A percentile compares a stretch with the other conserved stretches of the same genome.
These are phyloP conservation scores for Phrynocephalus guinanensis DNA, from an alignment of 2,797 vertebrate species.

Conservation along the genomic window DNA sequence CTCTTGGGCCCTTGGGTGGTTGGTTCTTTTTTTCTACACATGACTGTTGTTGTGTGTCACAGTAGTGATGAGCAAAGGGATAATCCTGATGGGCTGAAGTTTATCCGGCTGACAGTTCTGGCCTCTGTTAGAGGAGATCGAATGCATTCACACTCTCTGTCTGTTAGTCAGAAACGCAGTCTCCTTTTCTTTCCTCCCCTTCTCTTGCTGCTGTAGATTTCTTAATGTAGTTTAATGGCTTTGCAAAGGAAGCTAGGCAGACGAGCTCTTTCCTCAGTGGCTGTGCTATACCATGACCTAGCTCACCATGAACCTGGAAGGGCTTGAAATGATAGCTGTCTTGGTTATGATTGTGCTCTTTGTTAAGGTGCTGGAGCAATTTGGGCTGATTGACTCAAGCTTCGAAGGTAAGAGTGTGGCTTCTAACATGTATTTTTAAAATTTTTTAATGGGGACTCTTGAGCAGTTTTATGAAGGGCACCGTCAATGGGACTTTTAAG, in stretches of 20 bases:
- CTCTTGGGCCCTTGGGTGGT: conserved; percentile 58
- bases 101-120: conserved; percentile 68
- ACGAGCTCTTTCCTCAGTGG: conserved; percentile 75
- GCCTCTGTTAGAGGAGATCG: conserved; percentile 64
- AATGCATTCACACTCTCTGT: conserved; percentile 57
- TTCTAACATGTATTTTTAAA: conserved; percentile 58
- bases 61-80: conserved; percentile 66
- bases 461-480: conserved; percentile 41
- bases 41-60: conserved; percentile 59
- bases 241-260: conserved; percentile 76
- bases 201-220: conserved; percentile 77
- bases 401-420: conserved; percentile 91
- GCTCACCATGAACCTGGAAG: conserved; percentile 95
- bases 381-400: conserved; percentile 92
- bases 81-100: conserved; percentile 69
- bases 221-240: conserved; percentile 86
- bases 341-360: conserved; percentile 94
- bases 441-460: conserved; percentile 36
- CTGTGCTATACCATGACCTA: conserved; percentile 86
- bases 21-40: conserved; percentile 57
- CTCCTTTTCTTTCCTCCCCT: conserved; percentile 64
- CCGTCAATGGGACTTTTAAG: conserved; percentile 24
- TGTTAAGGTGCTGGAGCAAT: conserved; percentile 96
- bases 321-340: conserved; percentile 97
- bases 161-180: conserved; percentile 44